Evolutionary conservation across 2,113 vertebrate species (phyloP), one percentile per base, ranked within the genome.

Genomic region (Chaetops frenatus): DNA sequence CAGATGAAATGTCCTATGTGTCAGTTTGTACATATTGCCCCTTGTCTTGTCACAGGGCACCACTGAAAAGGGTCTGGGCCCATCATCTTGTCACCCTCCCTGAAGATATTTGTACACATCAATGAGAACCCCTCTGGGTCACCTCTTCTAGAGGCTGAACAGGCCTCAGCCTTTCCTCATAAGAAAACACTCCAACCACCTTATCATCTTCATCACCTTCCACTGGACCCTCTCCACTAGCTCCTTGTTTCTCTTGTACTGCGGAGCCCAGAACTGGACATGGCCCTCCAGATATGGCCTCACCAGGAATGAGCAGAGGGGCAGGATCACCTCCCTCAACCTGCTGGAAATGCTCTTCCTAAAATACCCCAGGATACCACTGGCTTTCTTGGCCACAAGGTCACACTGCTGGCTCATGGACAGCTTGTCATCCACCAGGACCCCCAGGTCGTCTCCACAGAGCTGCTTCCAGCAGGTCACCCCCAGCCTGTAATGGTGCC

Each of bases 61-160:
- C 33, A n/a, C 33, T 58, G 23, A 36, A 57, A 81, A 36, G 5
- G 15, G 15, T 65, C 36, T 73, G 51, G 36, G 36, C 23, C 23
- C 44, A 38, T 58, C 36, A 23, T 10, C 51, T n/a, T 65, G 51
- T 73, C 51, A 81, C 7, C 12, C 1, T 0, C 19, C 36, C 33
- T 24, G 15, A 33, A 72, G 50, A 23, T 33, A 36, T 23, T 57
- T 50, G 42, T 28, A 51, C 0, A 0, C 36, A 44, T 57, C 15
- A 2, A 11, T 58, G 19, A 44, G 36, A 51, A 23, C 5, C 2
- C 10, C 15, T 57, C 31, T 81, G 6, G 3, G 22, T 13, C 0
- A 0, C 36, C 51, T 50, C 35, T 50, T 57, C 50, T 72, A 17
- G 3, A 57, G 10, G 23, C 25, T 57, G 42, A 72, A 50, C 58